phyloP scores from a whole-genome alignment of 2,113 vertebrate species.

The Neolamprologus tretocephalus region DNA sequence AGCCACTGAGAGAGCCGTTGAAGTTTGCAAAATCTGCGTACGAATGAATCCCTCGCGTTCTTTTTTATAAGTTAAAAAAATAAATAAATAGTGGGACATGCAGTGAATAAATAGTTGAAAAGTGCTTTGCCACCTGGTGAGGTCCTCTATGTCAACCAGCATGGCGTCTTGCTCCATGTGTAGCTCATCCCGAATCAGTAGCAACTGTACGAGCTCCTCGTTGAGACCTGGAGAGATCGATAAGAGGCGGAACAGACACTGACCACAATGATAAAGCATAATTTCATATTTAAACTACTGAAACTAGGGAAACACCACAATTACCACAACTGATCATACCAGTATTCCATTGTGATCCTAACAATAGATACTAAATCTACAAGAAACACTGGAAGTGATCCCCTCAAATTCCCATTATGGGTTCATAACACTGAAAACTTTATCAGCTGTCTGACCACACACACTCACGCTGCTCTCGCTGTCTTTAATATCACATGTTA shows the following conservation, averaged over 20 bases:
- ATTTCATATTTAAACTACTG: background rate
- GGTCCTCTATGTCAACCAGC: conserved; percentile 98
- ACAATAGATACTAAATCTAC: background rate
- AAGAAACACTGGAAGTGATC: background rate
- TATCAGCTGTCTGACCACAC: background rate
- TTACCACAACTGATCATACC: background rate
- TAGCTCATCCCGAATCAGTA: conserved; percentile 93
- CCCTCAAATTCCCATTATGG: background rate
- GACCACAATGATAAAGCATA: background rate
- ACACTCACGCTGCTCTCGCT: background rate
- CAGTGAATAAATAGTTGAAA: background rate
- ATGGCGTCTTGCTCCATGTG: conserved; percentile 99
- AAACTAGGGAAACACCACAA: background rate
- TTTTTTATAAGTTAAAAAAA: background rate
- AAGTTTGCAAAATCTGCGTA: background rate
- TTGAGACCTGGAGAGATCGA: conserved; percentile 80
- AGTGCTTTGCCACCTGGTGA: conserved; percentile 82
- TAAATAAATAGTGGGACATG: background rate
- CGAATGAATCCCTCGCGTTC: too few species aligned
- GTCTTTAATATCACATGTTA: background rate
- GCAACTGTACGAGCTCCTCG: conserved; percentile 96
- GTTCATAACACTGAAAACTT: background rate
- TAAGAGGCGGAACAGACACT: background rate
- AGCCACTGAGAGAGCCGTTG: background rate
- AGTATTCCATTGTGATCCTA: background rate